phyloP scores from a whole-genome alignment of 2,888 invertebrate genomes.

The Eupithecia insigniata region DNA sequence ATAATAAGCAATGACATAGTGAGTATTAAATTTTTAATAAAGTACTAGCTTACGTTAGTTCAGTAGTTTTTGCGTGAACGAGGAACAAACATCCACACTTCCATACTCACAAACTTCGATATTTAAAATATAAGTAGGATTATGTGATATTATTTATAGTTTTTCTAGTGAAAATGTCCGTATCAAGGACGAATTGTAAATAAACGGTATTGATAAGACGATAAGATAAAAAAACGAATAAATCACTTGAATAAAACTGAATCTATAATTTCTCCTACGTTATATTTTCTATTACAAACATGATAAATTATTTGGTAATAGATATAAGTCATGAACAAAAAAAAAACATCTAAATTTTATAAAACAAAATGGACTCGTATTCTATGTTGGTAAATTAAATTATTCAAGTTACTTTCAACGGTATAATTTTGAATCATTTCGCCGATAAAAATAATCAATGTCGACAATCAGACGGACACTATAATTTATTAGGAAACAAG shows the following conservation, averaged over 20 bases:
- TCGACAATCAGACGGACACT: background rate
- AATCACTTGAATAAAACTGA: conserved; percentile 13
- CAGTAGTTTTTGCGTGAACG: no score
- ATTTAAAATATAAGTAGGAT: background rate
- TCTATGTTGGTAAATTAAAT: background rate
- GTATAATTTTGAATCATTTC: background rate
- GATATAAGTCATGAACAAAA: background rate
- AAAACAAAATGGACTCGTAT: background rate
- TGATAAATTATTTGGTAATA: background rate
- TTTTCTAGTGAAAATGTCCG: conserved; percentile 26
- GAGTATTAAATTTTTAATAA: background rate
- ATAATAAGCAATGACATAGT: no score
- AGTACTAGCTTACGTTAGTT: no score
- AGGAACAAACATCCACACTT: no score
- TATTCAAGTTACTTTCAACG: background rate
- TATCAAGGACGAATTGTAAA: conserved; percentile 43
- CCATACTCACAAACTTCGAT: no score
- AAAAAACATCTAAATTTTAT: background rate
- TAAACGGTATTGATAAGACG: conserved; percentile 21
- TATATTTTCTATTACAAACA: background rate
- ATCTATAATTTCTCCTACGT: conserved; percentile 9
- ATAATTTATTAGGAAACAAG: conserved; percentile 8
- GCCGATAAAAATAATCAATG: background rate
- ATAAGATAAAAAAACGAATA: conserved; percentile 33
- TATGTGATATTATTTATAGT: conserved; percentile 60